Evolutionary conservation across 2,113 vertebrate genomes (phyloP), one percentile per base, ranked within the genome.

Genomic region (Meleagris gallopavo): DNA sequence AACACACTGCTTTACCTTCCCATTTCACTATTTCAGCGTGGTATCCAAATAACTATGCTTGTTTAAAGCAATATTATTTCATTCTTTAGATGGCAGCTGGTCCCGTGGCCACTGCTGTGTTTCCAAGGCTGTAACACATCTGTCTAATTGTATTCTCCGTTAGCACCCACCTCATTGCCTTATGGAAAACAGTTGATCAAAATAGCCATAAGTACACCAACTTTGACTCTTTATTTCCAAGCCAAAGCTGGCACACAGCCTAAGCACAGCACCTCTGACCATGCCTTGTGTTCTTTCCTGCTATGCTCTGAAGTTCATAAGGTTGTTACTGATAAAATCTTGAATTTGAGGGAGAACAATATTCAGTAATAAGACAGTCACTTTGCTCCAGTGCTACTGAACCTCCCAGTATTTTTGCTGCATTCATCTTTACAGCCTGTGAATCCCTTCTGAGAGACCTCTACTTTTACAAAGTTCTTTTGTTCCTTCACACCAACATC

Each of bases 1-100:
- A 64, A 2, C 0, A 10, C 7, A 4, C 1, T 21, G 50, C 1
- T 60, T 36, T 17, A 4, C 25, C 64, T 12, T 50, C 8, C n/a
- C 38, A 41, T 72, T 21, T 48, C 58, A 19, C 38, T 20, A 2
- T 22, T 57, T 40, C 36, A 14, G 3, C 1, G 27, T 16, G 36
- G 34, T 61, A 15, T 3, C 10, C 60, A 22, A 66, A 48, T 13
- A 75, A n/a, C 67, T 38, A 10, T 6, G 46, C 9, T 19, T 41
- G 46, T 5, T 65, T 71, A 4, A 11, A 34, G 21, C 17, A 36
- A 14, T 14, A 32, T 41, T 36, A 9, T 14, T 61, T 19, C 16
- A 29, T 24, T 24, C 38, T 27, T 20, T 40, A 67, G 43, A 45
- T 48, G 20, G 40, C 84, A 86, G 43, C 27, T 50, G 43, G 67